phyloP scores from a whole-genome alignment of 2,888 invertebrate genomes.

The Dasysyrphus albostriatus region DNA sequence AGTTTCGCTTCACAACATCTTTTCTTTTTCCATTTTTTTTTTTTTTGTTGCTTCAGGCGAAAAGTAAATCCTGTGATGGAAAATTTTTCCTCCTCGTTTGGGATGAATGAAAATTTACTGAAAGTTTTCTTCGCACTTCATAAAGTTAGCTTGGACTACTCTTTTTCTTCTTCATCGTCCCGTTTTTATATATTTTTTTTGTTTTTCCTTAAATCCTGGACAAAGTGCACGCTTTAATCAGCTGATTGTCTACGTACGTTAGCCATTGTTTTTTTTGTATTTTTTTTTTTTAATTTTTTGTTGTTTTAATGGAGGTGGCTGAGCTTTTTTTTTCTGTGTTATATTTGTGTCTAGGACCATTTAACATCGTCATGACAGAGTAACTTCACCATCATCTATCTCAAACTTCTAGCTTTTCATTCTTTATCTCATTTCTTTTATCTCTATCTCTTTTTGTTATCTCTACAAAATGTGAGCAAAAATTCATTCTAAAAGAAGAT shows the following conservation, averaged over 20 bases:
- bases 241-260: conserved; percentile 76
- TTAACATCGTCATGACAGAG: conserved; percentile 70
- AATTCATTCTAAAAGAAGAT: conserved; percentile 79
- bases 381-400: conserved; percentile 37
- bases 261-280: conserved; percentile 38
- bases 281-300: conserved; percentile 15
- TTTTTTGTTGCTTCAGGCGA: conserved; percentile 49
- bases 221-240: conserved; percentile 75
- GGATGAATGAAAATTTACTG: conserved; percentile 64
- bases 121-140: conserved; percentile 75
- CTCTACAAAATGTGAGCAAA: conserved; percentile 17
- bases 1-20: conserved; percentile 60
- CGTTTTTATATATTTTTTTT: neutral
- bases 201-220: conserved; percentile 19
- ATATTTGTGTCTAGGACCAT: conserved; percentile 48
- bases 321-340: conserved; percentile 22
- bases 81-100: conserved; percentile 56
- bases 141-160: conserved; percentile 30
- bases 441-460: neutral
- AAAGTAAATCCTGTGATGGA: conserved; percentile 77
- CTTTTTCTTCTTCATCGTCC: neutral
- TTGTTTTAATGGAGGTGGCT: conserved; percentile 37
- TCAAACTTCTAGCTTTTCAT: conserved; percentile 16
- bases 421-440: neutral
- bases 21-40: conserved; percentile 21